Conservation (phyloP, 2,113 vertebrate genomes). For the Clarias macrocephalus region DNA sequence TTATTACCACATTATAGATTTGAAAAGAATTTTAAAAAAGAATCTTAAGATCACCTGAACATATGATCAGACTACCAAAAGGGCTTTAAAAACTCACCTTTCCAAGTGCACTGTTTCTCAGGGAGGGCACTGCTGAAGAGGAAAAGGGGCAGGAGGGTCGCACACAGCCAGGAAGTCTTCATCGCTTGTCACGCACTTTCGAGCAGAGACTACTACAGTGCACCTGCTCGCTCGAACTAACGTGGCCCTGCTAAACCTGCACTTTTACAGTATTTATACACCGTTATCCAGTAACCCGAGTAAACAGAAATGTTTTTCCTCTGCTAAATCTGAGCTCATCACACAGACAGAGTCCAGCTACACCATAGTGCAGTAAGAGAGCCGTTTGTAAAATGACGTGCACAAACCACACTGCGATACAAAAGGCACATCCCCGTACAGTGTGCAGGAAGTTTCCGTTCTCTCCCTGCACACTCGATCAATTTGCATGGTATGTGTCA, state of each 20-base stretch:
- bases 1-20: neutral
- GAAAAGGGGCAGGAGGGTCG: conserved; percentile 41
- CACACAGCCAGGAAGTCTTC: conserved; percentile 32
- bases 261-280: neutral
- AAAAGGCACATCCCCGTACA: conserved; percentile 12
- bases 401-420: conserved; percentile 1
- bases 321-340: neutral
- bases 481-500: conserved; percentile 18
- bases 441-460: conserved; percentile 48
- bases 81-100: conserved; percentile 27
- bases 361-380: neutral
- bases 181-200: conserved; percentile 11
- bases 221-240: neutral
- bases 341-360: neutral
- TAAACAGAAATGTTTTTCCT: neutral
- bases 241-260: neutral
- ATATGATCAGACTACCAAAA: neutral
- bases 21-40: neutral
- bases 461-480: conserved; percentile 23
- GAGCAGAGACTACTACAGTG: neutral
- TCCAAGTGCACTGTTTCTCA: conserved; percentile 4
- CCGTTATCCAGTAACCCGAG: neutral
- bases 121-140: conserved; percentile 16
- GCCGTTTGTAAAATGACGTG: neutral
- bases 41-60: neutral